phyloP scores from a whole-genome alignment of 2,113 vertebrate species.

The Elgaria multicarinata region DNA sequence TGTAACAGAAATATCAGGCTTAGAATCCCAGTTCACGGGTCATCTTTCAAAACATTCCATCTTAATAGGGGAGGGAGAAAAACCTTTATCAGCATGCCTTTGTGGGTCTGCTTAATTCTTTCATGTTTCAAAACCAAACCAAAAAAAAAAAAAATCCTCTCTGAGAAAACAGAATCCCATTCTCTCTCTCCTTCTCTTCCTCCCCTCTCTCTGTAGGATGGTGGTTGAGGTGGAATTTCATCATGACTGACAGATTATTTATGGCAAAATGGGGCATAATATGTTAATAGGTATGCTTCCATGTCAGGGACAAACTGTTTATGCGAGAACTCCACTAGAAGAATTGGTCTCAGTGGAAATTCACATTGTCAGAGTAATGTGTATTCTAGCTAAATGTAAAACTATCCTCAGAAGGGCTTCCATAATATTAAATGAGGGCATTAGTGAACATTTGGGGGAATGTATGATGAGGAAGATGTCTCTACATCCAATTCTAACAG shows the following conservation, averaged over 20 bases:
- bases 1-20: conserved; percentile 61
- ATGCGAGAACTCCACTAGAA: conserved; percentile 44
- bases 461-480: conserved; percentile 19
- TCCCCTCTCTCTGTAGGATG: too few species aligned
- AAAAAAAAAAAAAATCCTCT: too few species aligned
- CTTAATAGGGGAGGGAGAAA: conserved; percentile 32
- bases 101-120: conserved; percentile 36
- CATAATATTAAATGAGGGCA: background rate
- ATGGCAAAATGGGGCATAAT: conserved; percentile 32
- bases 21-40: conserved; percentile 60
- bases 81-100: conserved; percentile 35
- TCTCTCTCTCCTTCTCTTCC: background rate
- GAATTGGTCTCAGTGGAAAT: conserved; percentile 37
- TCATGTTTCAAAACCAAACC: conserved; percentile 43
- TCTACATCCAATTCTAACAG: conserved; percentile 19
- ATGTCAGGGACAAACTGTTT: conserved; percentile 25
- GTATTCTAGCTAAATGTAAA: conserved; percentile 38
- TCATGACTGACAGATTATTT: conserved; percentile 33
- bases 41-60: conserved; percentile 62
- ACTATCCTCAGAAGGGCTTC: conserved; percentile 26
- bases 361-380: conserved; percentile 21
- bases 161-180: conserved; percentile 22
- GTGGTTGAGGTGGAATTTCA: conserved; percentile 39
- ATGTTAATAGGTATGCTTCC: conserved; percentile 28
- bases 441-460: conserved; percentile 25